phyloP scores from a whole-genome alignment of 2,797 vertebrate genomes.

The Eulemur mongoz region DNA sequence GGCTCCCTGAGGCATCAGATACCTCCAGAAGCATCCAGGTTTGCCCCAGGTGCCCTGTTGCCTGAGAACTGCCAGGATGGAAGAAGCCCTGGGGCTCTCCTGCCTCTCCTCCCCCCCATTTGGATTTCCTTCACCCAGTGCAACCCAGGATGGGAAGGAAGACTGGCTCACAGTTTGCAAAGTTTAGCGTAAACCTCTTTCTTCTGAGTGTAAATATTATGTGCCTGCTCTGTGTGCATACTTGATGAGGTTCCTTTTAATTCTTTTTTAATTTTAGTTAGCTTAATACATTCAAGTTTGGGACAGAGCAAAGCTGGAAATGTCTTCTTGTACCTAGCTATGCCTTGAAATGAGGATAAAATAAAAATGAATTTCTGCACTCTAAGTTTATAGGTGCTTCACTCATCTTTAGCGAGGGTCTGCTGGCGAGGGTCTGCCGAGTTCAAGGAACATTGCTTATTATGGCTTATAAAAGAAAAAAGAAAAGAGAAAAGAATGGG shows the following conservation, averaged over 20 bases:
- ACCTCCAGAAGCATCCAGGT: no score
- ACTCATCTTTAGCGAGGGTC: background rate
- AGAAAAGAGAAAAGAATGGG: background rate
- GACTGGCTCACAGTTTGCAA: background rate
- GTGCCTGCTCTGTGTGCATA: background rate
- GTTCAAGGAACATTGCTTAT: background rate
- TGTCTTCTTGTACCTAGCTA: constrained; percentile 12
- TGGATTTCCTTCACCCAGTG: no score
- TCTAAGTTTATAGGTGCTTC: background rate
- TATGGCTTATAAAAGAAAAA: background rate
- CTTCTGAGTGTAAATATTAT: background rate
- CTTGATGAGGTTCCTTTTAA: background rate
- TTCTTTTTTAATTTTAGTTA: constrained; percentile 55
- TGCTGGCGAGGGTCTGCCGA: background rate
- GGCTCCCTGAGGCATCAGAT: background rate
- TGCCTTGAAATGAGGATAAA: background rate
- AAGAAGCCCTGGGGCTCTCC: rapidly evolving
- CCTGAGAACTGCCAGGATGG: background rate
- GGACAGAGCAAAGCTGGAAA: background rate
- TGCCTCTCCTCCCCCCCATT: background rate
- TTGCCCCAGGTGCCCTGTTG: background rate
- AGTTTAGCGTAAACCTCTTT: background rate
- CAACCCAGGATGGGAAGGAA: background rate
- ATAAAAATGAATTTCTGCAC: constrained; percentile 16
- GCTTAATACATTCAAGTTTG: background rate